Conservation (phyloP, 2,888 invertebrate genomes). For the Melieria crassipennis region DNA sequence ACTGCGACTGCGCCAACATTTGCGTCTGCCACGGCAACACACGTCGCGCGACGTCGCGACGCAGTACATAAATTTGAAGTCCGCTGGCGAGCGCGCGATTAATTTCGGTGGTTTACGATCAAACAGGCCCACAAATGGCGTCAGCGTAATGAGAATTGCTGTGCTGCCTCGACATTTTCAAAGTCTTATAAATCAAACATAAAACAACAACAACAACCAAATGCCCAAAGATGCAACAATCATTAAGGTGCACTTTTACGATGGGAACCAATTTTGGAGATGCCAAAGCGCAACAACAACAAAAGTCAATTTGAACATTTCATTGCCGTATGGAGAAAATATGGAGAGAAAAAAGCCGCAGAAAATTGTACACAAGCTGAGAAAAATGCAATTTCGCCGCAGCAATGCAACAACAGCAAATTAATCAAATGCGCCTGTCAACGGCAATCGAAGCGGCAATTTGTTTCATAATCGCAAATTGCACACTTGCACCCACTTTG, state of each 20-base stretch:
- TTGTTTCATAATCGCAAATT: constrained; percentile 34
- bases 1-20: constrained; percentile 13
- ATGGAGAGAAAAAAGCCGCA: too few species aligned
- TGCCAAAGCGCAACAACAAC: too few species aligned
- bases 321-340: too few species aligned
- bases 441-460: constrained; percentile 26
- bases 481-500: constrained; percentile 26
- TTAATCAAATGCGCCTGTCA: constrained; percentile 32
- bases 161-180: neutral
- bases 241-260: constrained; percentile 17
- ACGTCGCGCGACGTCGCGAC: neutral
- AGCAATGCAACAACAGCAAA: constrained; percentile 10
- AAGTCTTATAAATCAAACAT: constrained; percentile 22
- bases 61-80: neutral
- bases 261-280: constrained; percentile 12
- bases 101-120: constrained; percentile 17
- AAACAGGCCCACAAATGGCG: constrained; percentile 6
- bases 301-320: too few species aligned
- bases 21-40: neutral
- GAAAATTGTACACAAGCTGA: too few species aligned
- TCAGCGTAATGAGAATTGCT: constrained; percentile 12
- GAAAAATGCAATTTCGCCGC: neutral
- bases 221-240: neutral
- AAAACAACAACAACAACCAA: neutral
- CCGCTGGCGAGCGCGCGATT: neutral